Evolutionary conservation across 2,888 invertebrate species (phyloP).

Genomic region (Nebria salina): DNA sequence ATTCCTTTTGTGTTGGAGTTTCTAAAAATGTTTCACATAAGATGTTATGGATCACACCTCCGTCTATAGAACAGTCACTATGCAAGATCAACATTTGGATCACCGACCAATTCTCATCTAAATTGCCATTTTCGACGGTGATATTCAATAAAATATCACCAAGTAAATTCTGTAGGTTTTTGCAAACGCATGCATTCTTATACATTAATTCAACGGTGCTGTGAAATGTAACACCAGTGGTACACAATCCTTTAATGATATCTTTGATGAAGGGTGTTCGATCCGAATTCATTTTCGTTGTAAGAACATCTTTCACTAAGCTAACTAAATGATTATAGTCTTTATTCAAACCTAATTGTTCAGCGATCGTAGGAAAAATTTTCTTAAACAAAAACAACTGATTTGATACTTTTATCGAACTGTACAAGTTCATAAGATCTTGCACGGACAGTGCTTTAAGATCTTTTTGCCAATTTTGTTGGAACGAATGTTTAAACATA

Average conservation of each 20-base stretch:
- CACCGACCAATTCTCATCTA: slow-evolving; percentile 22
- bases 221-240: slow-evolving; percentile 31
- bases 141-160: slow-evolving; percentile 36
- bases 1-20: slow-evolving; percentile 14
- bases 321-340: slow-evolving; percentile 35
- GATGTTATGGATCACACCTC: slow-evolving; percentile 25
- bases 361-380: slow-evolving; percentile 32
- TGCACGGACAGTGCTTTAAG: background rate
- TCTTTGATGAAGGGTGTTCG: slow-evolving; percentile 26
- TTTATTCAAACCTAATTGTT: slow-evolving; percentile 21
- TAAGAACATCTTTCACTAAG: slow-evolving; percentile 38
- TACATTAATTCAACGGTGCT: slow-evolving; percentile 32
- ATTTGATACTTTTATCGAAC: slow-evolving; percentile 11
- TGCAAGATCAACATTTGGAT: slow-evolving; percentile 24
- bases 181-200: slow-evolving; percentile 25
- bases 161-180: slow-evolving; percentile 8
- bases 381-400: slow-evolving; percentile 20
- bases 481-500: slow-evolving; percentile 16
- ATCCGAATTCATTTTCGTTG: slow-evolving; percentile 30
- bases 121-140: slow-evolving; percentile 27
- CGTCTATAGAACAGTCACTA: slow-evolving; percentile 25
- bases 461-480: slow-evolving; percentile 15
- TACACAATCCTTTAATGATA: slow-evolving; percentile 27
- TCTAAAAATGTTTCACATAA: slow-evolving; percentile 14
- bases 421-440: slow-evolving; percentile 14